These are phyloP conservation scores for Leptura quadrifasciata DNA, from an alignment of 2,888 invertebrate species.

Conservation along the genomic window DNA sequence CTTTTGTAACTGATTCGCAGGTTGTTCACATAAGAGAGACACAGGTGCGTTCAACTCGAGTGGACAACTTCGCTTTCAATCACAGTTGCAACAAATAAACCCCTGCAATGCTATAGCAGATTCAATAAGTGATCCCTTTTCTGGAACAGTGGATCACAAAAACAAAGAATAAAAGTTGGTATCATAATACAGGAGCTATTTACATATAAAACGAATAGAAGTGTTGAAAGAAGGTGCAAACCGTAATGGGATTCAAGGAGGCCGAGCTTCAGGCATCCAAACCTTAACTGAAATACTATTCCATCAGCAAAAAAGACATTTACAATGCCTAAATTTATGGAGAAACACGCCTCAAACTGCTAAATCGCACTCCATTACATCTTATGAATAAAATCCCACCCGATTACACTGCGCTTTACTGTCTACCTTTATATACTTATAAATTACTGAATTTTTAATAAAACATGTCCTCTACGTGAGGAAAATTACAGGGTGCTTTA, in stretches of 20 bases:
- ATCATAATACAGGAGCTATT: slow-evolving; percentile 31
- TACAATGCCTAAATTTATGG: slow-evolving; percentile 39
- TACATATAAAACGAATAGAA: slow-evolving; percentile 39
- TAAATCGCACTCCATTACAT: slow-evolving; percentile 37
- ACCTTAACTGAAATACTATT: slow-evolving; percentile 18
- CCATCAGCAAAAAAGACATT: slow-evolving; percentile 38
- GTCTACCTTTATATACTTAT: slow-evolving; percentile 5
- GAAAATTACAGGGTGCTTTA: neutral
- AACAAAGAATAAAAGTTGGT: slow-evolving; percentile 21
- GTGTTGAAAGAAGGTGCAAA: slow-evolving; percentile 34
- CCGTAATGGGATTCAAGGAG: slow-evolving; percentile 24
- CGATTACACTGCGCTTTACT: slow-evolving; percentile 8
- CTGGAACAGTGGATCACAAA: slow-evolving; percentile 11
- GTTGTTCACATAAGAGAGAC: no score
- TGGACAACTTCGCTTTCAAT: neutral
- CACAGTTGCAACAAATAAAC: neutral
- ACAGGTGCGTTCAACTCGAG: neutral
- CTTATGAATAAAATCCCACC: slow-evolving; percentile 29
- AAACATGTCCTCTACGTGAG: neutral
- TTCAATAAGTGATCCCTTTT: slow-evolving; percentile 17
- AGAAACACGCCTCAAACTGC: slow-evolving; percentile 35
- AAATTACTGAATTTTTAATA: slow-evolving; percentile 19
- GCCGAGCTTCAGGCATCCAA: slow-evolving; percentile 20
- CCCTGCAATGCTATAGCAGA: neutral
- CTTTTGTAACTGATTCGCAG: no score